phyloP scores from a whole-genome alignment of 2,797 vertebrate genomes.

The Paedocypris micromegethes region DNA sequence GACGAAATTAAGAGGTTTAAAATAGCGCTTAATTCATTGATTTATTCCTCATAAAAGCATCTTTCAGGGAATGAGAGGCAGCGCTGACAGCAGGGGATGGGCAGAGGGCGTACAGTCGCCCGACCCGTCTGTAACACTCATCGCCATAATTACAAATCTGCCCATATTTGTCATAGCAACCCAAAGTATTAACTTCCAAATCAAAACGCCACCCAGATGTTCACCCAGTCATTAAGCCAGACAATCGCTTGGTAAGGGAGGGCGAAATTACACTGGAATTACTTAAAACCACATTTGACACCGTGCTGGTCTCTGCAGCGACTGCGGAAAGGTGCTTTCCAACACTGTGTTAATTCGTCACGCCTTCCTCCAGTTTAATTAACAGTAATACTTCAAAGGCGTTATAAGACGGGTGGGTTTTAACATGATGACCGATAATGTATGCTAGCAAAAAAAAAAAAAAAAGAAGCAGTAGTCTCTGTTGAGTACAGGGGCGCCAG shows the following conservation, averaged over 20 bases:
- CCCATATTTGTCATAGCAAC: constrained; percentile 16
- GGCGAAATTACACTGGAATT: constrained; percentile 18
- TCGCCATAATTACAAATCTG: constrained; percentile 36
- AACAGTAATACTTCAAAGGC: constrained; percentile 67
- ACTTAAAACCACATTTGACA: constrained; percentile 44
- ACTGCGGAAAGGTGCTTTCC: constrained; percentile 64
- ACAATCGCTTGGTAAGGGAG: background rate
- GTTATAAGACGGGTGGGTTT: constrained; percentile 69
- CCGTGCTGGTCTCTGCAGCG: constrained; percentile 42
- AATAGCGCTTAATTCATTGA: constrained; percentile 42
- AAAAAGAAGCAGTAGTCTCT: constrained; percentile 28
- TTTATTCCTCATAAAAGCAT: constrained; percentile 41
- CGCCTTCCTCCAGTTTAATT: constrained; percentile 70
- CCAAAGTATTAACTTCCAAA: constrained; percentile 19
- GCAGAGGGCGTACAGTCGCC: constrained; percentile 10
- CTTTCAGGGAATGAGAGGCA: constrained; percentile 34
- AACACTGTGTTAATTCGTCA: constrained; percentile 70
- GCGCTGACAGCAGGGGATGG: constrained; percentile 19
- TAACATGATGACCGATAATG: constrained; percentile 76
- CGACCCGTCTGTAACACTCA: constrained; percentile 8
- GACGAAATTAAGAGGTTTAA: constrained; percentile 41
- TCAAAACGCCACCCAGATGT: constrained; percentile 16
- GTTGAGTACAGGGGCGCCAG: constrained; percentile 46
- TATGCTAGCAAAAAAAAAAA: constrained; percentile 50
- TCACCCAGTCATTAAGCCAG: constrained; percentile 19